These are phyloP conservation scores for Thecophora atra DNA, from an alignment of 2,888 invertebrate species.

Conservation along the genomic window DNA sequence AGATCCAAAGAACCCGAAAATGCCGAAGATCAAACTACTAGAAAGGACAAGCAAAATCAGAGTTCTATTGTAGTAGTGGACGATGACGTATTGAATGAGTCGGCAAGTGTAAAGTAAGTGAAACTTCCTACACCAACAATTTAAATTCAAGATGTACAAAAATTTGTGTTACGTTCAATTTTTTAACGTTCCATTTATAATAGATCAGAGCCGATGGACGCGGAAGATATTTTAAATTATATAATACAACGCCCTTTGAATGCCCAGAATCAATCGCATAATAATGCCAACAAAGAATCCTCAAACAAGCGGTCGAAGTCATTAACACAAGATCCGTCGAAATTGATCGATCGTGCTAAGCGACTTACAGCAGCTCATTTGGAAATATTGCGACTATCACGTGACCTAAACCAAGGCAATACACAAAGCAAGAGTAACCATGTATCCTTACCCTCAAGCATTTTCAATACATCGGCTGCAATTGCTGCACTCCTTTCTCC, in stretches of 20 bases:
- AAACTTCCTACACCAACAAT: not conserved
- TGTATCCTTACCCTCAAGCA: constrained; percentile 18
- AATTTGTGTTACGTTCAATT: not conserved
- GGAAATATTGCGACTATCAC: constrained; percentile 39
- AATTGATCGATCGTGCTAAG: constrained; percentile 41
- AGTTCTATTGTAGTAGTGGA: constrained; percentile 40
- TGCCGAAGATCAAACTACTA: not conserved
- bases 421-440: constrained; percentile 11
- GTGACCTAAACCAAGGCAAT: constrained; percentile 31
- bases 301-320: constrained; percentile 6
- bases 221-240: constrained; percentile 37
- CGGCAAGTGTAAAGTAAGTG: constrained; percentile 50
- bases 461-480: constrained; percentile 28
- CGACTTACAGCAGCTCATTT: constrained; percentile 38
- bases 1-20: not conserved
- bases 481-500: constrained; percentile 29
- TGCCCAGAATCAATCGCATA: not conserved
- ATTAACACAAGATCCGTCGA: not conserved
- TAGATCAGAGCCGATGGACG: constrained; percentile 49
- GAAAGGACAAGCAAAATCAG: constrained; percentile 5
- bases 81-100: constrained; percentile 43
- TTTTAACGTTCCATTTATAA: no score
- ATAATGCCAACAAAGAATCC: not conserved
- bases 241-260: constrained; percentile 19
- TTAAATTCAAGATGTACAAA: not conserved